These are phyloP conservation scores for Chaenogobius annularis DNA, from an alignment of 2,113 vertebrate species.

Conservation along the genomic window DNA sequence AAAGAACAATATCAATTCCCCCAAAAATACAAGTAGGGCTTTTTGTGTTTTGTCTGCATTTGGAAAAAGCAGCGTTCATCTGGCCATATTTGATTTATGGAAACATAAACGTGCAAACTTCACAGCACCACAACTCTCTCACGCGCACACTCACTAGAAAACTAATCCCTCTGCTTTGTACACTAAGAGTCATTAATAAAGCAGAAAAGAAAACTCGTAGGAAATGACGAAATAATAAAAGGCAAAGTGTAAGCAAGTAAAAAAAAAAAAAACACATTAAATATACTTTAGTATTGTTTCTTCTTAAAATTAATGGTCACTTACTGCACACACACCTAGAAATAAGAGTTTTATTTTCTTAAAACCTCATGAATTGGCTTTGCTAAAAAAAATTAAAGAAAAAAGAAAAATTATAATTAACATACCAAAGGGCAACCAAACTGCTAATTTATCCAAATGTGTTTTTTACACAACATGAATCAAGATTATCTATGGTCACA, in stretches of 20 bases:
- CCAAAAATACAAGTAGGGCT: constrained; percentile 41
- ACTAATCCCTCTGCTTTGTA: constrained; percentile 73
- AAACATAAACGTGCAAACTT: constrained; percentile 74
- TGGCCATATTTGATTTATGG: constrained; percentile 56
- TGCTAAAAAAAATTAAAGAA: constrained; percentile 54
- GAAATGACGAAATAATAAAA: constrained; percentile 63
- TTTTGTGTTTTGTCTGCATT: constrained; percentile 37
- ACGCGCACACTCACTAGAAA: constrained; percentile 67
- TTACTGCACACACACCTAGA: constrained; percentile 73
- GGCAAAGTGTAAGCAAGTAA: constrained; percentile 61
- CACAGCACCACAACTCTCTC: constrained; percentile 70
- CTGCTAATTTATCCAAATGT: constrained; percentile 59
- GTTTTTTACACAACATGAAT: constrained; percentile 61
- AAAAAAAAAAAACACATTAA: constrained; percentile 66
- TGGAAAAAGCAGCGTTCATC: constrained; percentile 53
- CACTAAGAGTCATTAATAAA: constrained; percentile 60
- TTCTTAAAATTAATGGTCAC: constrained; percentile 61
- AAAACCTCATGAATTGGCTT: constrained; percentile 64
- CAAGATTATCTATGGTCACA: constrained; percentile 63
- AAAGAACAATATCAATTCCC: constrained; percentile 31
- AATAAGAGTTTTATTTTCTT: constrained; percentile 62
- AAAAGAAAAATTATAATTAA: constrained; percentile 29
- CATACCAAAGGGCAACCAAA: constrained; percentile 60
- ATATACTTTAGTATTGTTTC: constrained; percentile 56
- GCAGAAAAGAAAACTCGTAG: constrained; percentile 66